Base-by-base conservation (phyloP, 2,797 vertebrate species). In the Sebastes nivosus region DNA sequence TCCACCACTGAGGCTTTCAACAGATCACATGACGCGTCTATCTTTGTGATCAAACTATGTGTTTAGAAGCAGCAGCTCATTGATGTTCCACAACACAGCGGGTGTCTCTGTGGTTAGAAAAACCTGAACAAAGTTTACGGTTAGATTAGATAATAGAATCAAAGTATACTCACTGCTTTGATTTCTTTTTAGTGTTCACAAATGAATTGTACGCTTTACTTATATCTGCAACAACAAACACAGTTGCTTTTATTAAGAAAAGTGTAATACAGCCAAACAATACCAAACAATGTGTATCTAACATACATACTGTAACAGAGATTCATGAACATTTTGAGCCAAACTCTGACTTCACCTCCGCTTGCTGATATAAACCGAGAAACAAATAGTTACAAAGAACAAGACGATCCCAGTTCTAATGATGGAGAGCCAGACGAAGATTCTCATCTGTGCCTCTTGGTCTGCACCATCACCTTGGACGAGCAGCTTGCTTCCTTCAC, bases 361-460 rank as follows among this genome's bases (percentile, higher is more conserved):
- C 25, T 42, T 89, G 6, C 8, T 25, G 32, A 73, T 12, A n/a
- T 79, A 85, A 0, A 68, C 24, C 5, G 82, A 34, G 6, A 73
- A 1, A 67, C 73, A 86, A 2, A 25, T 5, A 0, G 25, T 22
- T 2, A 77, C 5, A 52, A 85, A 75, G 0, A 86, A 8, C 6
- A 90, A 6, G 6, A 91, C 55, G 14, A 74, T 5, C 18, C 27
- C 81, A 0, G 9, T 57, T 80, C 85, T 81, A 8, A 65, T 52
- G 36, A 88, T 30, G 32, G 90, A 90, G 13, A 92, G 77, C 65
- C 78, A 78, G n/a, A 86, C 77, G 5, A 90, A 67, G 50, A 8
- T 72, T 32, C 4, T 74, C 4, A 85, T 27, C 13, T 72, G 59
- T 12, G 61, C 27, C n/a, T 2, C 13, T 16, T 14, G 61, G 22